Conservation (phyloP, 1,140 invertebrate species). For the Eulimnadia texana region DNA sequence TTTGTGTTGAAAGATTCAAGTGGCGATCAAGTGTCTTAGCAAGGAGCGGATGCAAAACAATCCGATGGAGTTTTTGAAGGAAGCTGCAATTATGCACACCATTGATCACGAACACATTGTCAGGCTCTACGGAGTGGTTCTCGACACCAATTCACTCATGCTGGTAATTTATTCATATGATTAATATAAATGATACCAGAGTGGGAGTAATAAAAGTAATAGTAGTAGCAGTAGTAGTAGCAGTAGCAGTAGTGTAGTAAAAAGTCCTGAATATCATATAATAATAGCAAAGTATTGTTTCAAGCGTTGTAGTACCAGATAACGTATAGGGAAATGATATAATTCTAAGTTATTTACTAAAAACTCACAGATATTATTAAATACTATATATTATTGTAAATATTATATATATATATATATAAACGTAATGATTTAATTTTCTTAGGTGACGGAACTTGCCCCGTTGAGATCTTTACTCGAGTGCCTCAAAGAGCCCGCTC, state of each 20-base stretch:
- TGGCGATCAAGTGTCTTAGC: slow-evolving; percentile 91
- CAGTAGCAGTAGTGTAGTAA: no score
- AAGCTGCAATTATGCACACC: slow-evolving; percentile 94
- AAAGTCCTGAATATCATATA: no score
- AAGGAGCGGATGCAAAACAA: slow-evolving; percentile 89
- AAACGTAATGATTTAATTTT: slow-evolving; percentile 11
- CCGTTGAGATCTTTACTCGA: slow-evolving; percentile 85
- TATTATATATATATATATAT: background rate
- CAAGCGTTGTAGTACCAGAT: no score
- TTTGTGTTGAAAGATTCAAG: slow-evolving; percentile 55
- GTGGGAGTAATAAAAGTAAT: no score
- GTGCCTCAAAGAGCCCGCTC: slow-evolving; percentile 81
- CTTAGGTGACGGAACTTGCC: slow-evolving; percentile 81
- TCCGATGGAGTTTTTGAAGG: slow-evolving; percentile 91
- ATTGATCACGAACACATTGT: slow-evolving; percentile 96
- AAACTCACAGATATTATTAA: no score
- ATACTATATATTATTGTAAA: slow-evolving; percentile 6
- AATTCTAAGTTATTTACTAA: no score
- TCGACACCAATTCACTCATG: slow-evolving; percentile 89
- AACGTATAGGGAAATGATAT: no score
- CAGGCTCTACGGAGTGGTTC: slow-evolving; percentile 86
- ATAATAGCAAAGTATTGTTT: no score
- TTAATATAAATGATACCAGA: background rate
- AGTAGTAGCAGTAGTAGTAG: background rate
- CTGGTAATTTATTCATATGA: slow-evolving; percentile 60